phyloP scores from a whole-genome alignment of 2,797 vertebrate species.

The Gymnothorax javanicus region DNA sequence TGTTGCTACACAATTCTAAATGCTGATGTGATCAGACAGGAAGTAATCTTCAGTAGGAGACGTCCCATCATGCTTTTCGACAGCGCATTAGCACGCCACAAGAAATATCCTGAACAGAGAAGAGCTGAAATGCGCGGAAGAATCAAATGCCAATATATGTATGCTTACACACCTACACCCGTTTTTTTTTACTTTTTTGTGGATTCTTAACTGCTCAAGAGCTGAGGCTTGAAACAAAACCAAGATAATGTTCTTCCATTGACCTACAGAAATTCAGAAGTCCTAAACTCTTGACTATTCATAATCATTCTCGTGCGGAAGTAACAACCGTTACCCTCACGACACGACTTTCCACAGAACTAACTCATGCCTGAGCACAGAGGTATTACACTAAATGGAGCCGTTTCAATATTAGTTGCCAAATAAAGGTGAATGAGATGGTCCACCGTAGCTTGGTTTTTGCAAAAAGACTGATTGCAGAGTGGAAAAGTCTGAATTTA shows the following conservation, averaged over 20 bases:
- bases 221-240: neutral
- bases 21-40: neutral
- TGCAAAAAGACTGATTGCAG: neutral
- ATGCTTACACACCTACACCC: neutral
- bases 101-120: neutral
- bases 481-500: neutral
- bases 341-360: too few species aligned
- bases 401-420: neutral
- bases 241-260: neutral
- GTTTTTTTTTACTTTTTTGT: neutral
- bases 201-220: neutral
- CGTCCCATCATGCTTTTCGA: neutral
- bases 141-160: neutral
- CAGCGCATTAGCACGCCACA: neutral
- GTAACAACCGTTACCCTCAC: too few species aligned
- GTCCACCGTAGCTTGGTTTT: neutral
- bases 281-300: too few species aligned
- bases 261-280: neutral
- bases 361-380: neutral
- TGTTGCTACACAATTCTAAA: neutral
- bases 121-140: neutral
- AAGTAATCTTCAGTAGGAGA: neutral
- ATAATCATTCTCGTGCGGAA: too few species aligned
- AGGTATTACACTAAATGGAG: neutral
- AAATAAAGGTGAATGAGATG: neutral